These are phyloP conservation scores for Nudaria mundana DNA, from an alignment of 2,888 invertebrate species.

Conservation along the genomic window DNA sequence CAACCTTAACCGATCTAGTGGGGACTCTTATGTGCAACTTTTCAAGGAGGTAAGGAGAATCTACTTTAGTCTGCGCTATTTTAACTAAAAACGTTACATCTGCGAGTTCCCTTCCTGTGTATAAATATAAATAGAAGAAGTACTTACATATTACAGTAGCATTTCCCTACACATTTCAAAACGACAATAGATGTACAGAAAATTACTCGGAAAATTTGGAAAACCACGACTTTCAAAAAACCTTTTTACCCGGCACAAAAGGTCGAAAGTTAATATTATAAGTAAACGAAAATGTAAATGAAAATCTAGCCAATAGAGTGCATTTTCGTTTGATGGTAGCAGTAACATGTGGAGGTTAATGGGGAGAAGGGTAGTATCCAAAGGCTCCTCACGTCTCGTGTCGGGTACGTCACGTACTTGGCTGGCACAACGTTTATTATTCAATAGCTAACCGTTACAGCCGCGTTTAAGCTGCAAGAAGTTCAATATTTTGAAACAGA, in stretches of 20 bases:
- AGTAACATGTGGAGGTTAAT: conserved; percentile 42
- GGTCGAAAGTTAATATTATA: conserved; percentile 36
- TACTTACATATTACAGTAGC: no score
- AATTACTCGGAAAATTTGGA: conserved; percentile 55
- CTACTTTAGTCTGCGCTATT: no score
- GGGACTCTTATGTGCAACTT: no score
- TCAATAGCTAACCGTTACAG: conserved; percentile 67
- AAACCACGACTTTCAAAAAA: conserved; percentile 56
- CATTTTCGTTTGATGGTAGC: conserved; percentile 41
- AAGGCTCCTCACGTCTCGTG: conserved; percentile 56
- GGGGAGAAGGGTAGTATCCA: conserved; percentile 31
- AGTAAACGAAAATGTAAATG: conserved; percentile 39
- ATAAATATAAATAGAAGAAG: no score
- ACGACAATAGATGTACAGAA: conserved; percentile 53
- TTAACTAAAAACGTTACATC: no score
- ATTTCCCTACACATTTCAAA: conserved; percentile 54
- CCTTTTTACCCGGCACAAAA: conserved; percentile 33
- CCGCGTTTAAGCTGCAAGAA: conserved; percentile 44
- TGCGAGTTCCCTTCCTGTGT: no score
- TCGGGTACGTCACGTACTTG: conserved; percentile 41
- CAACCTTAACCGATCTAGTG: no score
- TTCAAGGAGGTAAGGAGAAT: no score
- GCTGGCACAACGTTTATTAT: conserved; percentile 63
- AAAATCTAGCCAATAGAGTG: conserved; percentile 45
- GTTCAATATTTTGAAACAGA: conserved; percentile 27